Conservation (phyloP, 1,140 invertebrate genomes). For the Cyrtorhinus lividipennis region DNA sequence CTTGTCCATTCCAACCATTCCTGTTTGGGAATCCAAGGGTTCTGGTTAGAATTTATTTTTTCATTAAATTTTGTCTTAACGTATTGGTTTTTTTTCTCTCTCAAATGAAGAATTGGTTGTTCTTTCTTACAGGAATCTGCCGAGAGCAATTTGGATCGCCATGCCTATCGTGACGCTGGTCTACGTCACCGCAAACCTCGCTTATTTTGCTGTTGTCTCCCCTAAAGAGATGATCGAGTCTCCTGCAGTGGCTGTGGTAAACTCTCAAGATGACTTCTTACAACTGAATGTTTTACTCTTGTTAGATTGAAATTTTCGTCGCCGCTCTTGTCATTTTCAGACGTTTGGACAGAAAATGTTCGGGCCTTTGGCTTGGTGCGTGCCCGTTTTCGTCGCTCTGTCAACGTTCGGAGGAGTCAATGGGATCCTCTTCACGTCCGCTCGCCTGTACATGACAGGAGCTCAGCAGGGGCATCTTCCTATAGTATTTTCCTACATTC, state of each 20-base stretch:
- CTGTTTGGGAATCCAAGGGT: too few species aligned
- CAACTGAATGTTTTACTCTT: neutral
- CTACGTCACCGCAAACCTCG: slow-evolving; percentile 76
- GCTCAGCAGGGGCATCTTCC: slow-evolving; percentile 73
- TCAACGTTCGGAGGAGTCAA: slow-evolving; percentile 77
- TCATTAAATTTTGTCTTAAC: too few species aligned
- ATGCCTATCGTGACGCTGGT: slow-evolving; percentile 71
- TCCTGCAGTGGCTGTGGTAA: slow-evolving; percentile 69
- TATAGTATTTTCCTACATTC: slow-evolving; percentile 59
- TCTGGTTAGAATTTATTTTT: too few species aligned
- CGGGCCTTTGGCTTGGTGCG: slow-evolving; percentile 57
- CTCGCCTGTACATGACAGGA: slow-evolving; percentile 57
- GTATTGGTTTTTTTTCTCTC: too few species aligned
- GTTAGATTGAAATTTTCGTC: neutral
- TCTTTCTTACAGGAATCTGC: slow-evolving; percentile 61
- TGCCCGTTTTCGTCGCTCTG: slow-evolving; percentile 78
- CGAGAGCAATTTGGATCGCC: slow-evolving; percentile 73
- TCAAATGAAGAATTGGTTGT: too few species aligned
- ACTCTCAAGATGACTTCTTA: slow-evolving; percentile 13
- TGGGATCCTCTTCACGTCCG: slow-evolving; percentile 80
- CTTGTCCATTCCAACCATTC: too few species aligned
- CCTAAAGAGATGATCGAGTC: slow-evolving; percentile 61
- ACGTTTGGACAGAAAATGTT: slow-evolving; percentile 67
- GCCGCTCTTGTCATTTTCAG: too few species aligned
- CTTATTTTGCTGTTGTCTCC: slow-evolving; percentile 74